Percentiles rank a stretch among this genome's conserved stretches.
These are phyloP conservation scores for Leptopilina myrica DNA, from an alignment of 2,888 invertebrate species.

Conservation along the genomic window DNA sequence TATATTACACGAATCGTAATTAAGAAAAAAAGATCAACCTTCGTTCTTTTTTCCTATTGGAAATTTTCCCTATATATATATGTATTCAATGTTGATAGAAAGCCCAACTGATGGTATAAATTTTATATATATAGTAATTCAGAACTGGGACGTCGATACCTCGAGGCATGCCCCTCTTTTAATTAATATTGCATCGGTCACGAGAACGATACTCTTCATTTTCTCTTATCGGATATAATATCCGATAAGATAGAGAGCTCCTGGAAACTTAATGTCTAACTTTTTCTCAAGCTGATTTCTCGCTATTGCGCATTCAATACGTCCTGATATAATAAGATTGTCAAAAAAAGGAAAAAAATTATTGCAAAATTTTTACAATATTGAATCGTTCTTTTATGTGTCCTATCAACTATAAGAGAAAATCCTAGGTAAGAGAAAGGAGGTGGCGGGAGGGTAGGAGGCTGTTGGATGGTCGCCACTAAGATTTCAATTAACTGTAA, in stretches of 20 bases:
- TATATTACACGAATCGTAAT: too few relatives aligned
- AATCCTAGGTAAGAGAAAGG: slow-evolving; percentile 9
- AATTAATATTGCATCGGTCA: slow-evolving; percentile 53
- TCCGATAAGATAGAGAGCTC: not conserved
- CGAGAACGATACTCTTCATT: slow-evolving; percentile 41
- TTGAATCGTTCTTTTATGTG: not conserved
- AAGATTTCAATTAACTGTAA: slow-evolving; percentile 74
- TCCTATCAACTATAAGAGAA: slow-evolving; percentile 30
- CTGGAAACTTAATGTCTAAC: not conserved
- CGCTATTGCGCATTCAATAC: too few relatives aligned
- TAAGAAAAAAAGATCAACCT: too few relatives aligned
- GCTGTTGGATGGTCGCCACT: slow-evolving; percentile 66
- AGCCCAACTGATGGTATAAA: slow-evolving; percentile 46
- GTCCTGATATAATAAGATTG: too few relatives aligned
- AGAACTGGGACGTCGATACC: slow-evolving; percentile 29
- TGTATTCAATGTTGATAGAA: slow-evolving; percentile 52
- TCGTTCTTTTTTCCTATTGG: too few relatives aligned
- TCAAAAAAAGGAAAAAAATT: too few relatives aligned
- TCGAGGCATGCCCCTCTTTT: slow-evolving; percentile 42
- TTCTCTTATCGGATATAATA: not conserved
- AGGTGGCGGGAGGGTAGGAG: slow-evolving; percentile 3
- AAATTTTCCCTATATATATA: too few relatives aligned
- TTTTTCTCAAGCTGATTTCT: too few relatives aligned
- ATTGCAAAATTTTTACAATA: too few relatives aligned
- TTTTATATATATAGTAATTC: not conserved